A percentile compares a stretch with the other conserved stretches of the same genome.
Evolutionary conservation across 2,113 vertebrate species (phyloP).

Genomic region (Tichodroma muraria): DNA sequence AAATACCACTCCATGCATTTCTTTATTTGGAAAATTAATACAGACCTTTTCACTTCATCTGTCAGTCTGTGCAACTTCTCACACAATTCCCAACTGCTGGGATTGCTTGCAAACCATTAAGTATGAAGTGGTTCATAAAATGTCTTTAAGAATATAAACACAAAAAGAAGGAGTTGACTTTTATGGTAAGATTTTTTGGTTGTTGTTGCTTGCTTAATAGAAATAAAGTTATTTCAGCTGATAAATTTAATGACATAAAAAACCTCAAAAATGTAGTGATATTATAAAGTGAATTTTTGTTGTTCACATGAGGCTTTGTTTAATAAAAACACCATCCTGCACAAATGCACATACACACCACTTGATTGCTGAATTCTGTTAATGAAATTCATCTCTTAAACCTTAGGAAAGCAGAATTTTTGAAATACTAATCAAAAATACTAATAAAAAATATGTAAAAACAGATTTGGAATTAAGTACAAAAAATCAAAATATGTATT

Average conservation of each 20-base stretch:
- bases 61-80: conserved; percentile 85
- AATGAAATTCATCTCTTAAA: background rate
- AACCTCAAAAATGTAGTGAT: background rate
- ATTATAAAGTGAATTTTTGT: conserved; percentile 7
- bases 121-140: conserved; percentile 89
- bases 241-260: conserved; percentile 14
- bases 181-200: background rate
- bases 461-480: background rate
- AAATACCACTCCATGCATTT: conserved; percentile 85
- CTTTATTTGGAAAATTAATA: conserved; percentile 94
- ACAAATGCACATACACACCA: rapidly evolving
- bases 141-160: conserved; percentile 62
- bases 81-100: conserved; percentile 78
- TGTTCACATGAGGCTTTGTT: background rate
- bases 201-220: background rate
- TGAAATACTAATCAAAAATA: background rate
- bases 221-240: conserved; percentile 38
- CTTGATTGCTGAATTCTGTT: background rate
- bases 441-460: background rate
- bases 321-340: background rate
- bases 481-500: background rate
- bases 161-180: conserved; percentile 64
- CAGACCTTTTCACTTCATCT: conserved; percentile 82
- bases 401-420: background rate
- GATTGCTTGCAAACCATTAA: conserved; percentile 86